Conservation (phyloP, 2,113 vertebrate species). For the Phrynocephalus versicolor region DNA sequence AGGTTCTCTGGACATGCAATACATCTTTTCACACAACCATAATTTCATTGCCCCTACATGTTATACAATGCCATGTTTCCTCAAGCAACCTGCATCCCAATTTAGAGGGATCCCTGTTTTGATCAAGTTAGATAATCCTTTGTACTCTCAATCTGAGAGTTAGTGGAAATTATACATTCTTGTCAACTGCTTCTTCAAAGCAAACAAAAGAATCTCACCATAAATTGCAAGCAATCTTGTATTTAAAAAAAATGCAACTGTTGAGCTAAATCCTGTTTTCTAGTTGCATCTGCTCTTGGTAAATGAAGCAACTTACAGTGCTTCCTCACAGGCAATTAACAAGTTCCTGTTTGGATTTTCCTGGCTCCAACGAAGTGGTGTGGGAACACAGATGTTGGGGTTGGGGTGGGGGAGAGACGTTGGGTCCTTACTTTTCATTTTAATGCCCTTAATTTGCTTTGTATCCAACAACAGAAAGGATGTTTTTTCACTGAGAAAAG, state of each 20-base stretch:
- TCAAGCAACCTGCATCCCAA: neutral
- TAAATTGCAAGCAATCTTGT: neutral
- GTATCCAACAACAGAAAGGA: neutral
- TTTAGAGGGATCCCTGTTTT: neutral
- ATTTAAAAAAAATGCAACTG: neutral
- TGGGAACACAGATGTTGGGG: neutral
- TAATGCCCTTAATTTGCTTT: neutral
- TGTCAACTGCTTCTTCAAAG: neutral
- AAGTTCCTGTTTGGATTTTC: no score
- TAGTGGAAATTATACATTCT: neutral
- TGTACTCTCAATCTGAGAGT: neutral
- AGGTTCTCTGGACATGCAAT: accelerated
- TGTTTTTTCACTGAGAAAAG: accelerated
- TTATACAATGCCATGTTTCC: neutral
- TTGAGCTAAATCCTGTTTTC: no score
- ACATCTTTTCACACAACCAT: neutral
- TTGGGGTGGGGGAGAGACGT: neutral
- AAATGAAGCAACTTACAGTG: no score
- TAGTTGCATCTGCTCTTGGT: no score
- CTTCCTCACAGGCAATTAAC: no score
- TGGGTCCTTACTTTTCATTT: neutral
- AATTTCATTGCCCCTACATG: neutral
- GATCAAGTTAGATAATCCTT: neutral
- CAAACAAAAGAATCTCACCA: neutral
- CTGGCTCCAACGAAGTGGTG: no score